phyloP scores from a whole-genome alignment of 1,140 invertebrate genomes.

The Danaus melanippus region DNA sequence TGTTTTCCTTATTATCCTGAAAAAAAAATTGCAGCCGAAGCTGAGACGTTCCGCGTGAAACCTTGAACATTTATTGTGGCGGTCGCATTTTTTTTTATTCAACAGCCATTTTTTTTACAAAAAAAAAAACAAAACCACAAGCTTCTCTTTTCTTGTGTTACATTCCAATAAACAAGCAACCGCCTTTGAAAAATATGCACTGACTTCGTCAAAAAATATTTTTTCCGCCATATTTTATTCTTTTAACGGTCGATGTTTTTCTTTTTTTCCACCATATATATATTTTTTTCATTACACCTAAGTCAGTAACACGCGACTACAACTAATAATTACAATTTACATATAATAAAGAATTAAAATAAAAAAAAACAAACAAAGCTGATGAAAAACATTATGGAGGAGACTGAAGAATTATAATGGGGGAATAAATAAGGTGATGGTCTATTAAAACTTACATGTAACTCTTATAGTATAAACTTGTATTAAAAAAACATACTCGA shows the following conservation, averaged over 20 bases:
- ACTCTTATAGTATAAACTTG: no score
- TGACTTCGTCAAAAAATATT: slow-evolving; percentile 54
- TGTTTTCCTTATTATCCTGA: slow-evolving; percentile 14
- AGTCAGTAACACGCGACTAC: slow-evolving; percentile 43
- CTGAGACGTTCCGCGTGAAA: slow-evolving; percentile 26
- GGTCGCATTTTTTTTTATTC: slow-evolving; percentile 37
- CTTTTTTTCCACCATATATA: slow-evolving; percentile 31
- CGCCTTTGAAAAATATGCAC: slow-evolving; percentile 52
- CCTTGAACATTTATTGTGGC: slow-evolving; percentile 46
- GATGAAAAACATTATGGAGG: no score
- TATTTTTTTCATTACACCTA: slow-evolving; percentile 47
- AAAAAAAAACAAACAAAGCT: slow-evolving; percentile 21
- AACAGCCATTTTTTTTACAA: slow-evolving; percentile 37
- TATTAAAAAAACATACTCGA: no score
- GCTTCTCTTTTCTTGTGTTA: slow-evolving; percentile 61
- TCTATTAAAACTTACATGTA: no score
- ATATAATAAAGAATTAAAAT: slow-evolving; percentile 28
- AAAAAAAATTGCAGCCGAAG: slow-evolving; percentile 21
- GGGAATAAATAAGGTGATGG: no score
- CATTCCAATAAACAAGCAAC: slow-evolving; percentile 37
- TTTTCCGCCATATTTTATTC: slow-evolving; percentile 39
- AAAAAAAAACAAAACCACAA: slow-evolving; percentile 49
- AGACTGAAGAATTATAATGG: no score
- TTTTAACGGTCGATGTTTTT: slow-evolving; percentile 34
- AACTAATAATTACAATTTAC: slow-evolving; percentile 37